Conservation (phyloP, 2,113 vertebrate species). For the Barnardius zonarius region DNA sequence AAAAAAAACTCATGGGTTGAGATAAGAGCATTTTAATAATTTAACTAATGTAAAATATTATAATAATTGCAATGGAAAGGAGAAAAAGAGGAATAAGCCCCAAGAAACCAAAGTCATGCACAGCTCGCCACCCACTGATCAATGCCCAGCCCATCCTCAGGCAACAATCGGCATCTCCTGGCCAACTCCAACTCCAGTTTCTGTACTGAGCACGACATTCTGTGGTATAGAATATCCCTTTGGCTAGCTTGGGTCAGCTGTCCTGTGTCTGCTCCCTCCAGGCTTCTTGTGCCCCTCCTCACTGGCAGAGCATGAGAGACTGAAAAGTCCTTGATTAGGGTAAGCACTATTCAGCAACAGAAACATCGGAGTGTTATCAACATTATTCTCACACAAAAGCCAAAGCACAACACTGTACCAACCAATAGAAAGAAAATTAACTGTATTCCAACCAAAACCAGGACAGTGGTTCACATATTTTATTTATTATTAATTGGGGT, state of each 20-base stretch:
- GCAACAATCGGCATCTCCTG: background rate
- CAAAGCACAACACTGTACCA: background rate
- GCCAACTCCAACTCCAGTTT: background rate
- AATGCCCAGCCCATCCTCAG: background rate
- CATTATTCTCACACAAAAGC: background rate
- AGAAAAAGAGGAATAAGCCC: background rate
- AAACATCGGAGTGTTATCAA: background rate
- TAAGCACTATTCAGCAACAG: background rate
- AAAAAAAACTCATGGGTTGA: background rate
- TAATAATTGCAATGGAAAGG: background rate
- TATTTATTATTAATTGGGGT: background rate
- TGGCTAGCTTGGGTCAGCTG: background rate
- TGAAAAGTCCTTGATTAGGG: background rate
- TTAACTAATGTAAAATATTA: background rate
- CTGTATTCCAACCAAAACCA: background rate
- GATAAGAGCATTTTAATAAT: background rate
- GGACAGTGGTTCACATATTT: background rate
- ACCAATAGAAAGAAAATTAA: background rate
- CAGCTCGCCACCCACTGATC: background rate
- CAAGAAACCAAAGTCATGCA: background rate
- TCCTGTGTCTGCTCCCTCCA: background rate
- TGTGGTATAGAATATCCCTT: background rate
- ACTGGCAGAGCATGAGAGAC: background rate
- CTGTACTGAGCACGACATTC: background rate
- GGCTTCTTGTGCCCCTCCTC: background rate